Conservation (phyloP, 2,888 invertebrate species). For the Tetheella fluctuosa region DNA sequence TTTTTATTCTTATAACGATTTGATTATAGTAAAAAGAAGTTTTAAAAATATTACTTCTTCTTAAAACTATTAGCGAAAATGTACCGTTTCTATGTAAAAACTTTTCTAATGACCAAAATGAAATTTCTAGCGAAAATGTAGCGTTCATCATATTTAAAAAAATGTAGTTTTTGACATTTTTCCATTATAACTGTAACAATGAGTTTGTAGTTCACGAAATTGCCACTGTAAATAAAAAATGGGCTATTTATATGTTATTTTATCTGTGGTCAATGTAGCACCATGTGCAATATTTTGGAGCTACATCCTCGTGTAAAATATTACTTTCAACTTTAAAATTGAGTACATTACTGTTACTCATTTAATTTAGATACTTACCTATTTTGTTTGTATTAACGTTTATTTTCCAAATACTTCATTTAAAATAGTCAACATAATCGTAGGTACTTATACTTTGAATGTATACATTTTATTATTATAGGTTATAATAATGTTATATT, state of each 20-base stretch:
- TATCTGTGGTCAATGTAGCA: neutral
- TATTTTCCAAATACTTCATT: too few species aligned
- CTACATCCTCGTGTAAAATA: neutral
- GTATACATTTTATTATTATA: neutral
- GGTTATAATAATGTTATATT: slow-evolving; percentile 29
- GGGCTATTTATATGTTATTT: neutral
- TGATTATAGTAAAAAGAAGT: neutral
- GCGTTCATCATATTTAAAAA: slow-evolving; percentile 26
- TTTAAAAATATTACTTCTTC: too few species aligned
- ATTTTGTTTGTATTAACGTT: too few species aligned
- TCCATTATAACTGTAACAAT: slow-evolving; percentile 1
- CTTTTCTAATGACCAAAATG: neutral
- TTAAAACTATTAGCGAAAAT: neutral
- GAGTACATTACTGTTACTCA: neutral
- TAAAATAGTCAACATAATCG: neutral
- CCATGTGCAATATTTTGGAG: neutral
- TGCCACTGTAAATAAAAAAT: neutral
- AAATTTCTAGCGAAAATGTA: slow-evolving; percentile 33
- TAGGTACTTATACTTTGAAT: neutral
- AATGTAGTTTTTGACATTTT: slow-evolving; percentile 12
- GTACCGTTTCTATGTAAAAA: neutral
- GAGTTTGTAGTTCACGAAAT: slow-evolving; percentile 10
- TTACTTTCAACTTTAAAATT: neutral
- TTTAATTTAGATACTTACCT: neutral
- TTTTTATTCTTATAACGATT: too few species aligned